Percentiles rank a stretch among this genome's conserved stretches.
phyloP scores from a whole-genome alignment of 64 coral and sea anemone genomes.

The Montipora sp. region DNA sequence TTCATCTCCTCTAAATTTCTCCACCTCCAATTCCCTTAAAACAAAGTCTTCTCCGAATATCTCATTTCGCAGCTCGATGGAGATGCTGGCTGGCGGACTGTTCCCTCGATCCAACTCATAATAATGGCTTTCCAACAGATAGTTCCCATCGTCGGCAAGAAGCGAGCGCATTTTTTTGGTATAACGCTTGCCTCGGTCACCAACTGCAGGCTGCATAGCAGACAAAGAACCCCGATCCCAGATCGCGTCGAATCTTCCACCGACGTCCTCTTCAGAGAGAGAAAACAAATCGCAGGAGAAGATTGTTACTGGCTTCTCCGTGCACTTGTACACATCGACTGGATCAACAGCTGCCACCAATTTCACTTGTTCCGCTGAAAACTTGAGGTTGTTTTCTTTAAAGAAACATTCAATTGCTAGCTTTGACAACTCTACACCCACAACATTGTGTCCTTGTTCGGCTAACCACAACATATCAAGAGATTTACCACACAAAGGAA shows the following conservation, averaged over 20 bases:
- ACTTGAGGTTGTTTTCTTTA: constrained; percentile 52
- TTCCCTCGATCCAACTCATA: constrained; percentile 45
- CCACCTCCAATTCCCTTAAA: constrained; percentile 42
- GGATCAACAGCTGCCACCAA: not conserved
- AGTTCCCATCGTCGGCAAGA: constrained; percentile 24
- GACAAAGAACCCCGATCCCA: constrained; percentile 65
- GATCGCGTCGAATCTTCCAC: constrained; percentile 48
- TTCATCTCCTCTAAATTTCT: not conserved
- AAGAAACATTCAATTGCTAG: constrained; percentile 38
- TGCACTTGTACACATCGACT: constrained; percentile 28
- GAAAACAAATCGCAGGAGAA: constrained; percentile 33
- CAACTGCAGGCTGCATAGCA: constrained; percentile 12
- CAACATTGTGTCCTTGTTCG: constrained; percentile 56
- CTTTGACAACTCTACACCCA: constrained; percentile 60
- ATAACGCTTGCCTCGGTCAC: constrained; percentile 38
- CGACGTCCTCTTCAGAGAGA: not conserved
- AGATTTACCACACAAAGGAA: constrained; percentile 64
- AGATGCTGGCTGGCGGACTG: constrained; percentile 9
- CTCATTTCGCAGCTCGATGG: constrained; percentile 3
- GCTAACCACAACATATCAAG: constrained; percentile 69
- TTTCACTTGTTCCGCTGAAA: constrained; percentile 18
- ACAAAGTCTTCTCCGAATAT: constrained; percentile 33
- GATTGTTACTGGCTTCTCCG: not conserved
- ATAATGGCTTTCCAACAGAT: constrained; percentile 47
- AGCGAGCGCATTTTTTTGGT: constrained; percentile 42